Evolutionary conservation across 2,888 invertebrate genomes (phyloP).

Genomic region (Tholera decimalis): DNA sequence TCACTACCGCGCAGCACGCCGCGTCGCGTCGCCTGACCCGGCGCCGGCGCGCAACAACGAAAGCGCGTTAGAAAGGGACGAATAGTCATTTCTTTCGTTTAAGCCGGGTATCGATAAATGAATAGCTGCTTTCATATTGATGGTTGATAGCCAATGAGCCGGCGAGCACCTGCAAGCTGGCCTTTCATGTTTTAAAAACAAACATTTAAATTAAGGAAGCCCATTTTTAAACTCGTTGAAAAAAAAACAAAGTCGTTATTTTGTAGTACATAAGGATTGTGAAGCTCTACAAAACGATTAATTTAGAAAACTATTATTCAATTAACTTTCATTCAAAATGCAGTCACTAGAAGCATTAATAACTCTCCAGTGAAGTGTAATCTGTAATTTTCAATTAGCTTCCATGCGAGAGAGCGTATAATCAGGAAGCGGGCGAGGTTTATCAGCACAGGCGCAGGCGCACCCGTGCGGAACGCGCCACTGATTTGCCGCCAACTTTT

Average conservation of each 20-base stretch:
- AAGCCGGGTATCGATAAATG: constrained; percentile 78
- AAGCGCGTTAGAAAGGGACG: constrained; percentile 88
- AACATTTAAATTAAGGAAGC: constrained; percentile 14
- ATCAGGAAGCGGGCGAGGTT: constrained; percentile 75
- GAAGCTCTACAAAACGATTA: neutral
- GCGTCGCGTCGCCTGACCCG: constrained; percentile 36
- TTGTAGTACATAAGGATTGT: neutral
- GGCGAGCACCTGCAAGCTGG: constrained; percentile 42
- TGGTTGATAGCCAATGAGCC: constrained; percentile 71
- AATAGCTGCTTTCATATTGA: constrained; percentile 81
- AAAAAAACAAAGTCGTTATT: neutral
- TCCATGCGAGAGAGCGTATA: constrained; percentile 68
- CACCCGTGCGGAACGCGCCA: constrained; percentile 71
- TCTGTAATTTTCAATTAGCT: constrained; percentile 63
- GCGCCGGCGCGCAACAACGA: constrained; percentile 71
- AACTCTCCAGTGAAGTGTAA: constrained; percentile 36
- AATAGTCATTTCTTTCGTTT: constrained; percentile 85
- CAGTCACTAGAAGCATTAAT: constrained; percentile 10
- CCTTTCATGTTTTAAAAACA: constrained; percentile 36
- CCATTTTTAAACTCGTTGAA: neutral
- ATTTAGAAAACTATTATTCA: neutral
- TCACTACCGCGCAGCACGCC: constrained; percentile 76
- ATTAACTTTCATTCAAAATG: neutral
- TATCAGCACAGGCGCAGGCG: constrained; percentile 66
- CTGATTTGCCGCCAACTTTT: constrained; percentile 64